phyloP scores from a whole-genome alignment of 2,888 invertebrate genomes.

The Phania funesta region DNA sequence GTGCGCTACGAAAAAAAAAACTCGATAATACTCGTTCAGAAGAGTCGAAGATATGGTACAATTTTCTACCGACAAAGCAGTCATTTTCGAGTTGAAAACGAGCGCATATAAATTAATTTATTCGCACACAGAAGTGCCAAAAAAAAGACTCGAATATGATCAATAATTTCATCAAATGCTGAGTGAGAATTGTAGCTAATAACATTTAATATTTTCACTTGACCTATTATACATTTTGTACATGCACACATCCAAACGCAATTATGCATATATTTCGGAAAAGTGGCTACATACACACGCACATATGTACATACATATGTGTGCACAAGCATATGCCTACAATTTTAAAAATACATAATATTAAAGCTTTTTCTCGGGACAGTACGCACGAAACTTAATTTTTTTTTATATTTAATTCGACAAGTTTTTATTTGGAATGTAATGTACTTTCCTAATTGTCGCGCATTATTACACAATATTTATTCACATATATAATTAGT shows the following conservation, averaged over 20 bases:
- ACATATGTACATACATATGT: constrained; percentile 33
- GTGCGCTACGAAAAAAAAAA: no score
- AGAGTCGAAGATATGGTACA: no score
- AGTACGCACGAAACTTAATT: constrained; percentile 5
- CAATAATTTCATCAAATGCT: background rate
- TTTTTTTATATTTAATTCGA: background rate
- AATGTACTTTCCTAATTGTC: background rate
- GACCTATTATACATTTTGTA: constrained; percentile 36
- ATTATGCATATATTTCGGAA: background rate
- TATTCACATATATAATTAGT: no score
- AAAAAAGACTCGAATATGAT: no score
- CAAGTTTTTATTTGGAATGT: constrained; percentile 32
- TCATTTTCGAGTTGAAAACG: no score
- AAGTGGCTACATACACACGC: background rate
- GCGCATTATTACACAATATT: constrained; percentile 40
- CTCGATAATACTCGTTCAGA: no score
- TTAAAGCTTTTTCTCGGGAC: constrained; percentile 26
- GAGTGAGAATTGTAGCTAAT: constrained; percentile 15
- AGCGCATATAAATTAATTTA: no score
- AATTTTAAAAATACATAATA: constrained; percentile 48
- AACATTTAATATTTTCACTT: constrained; percentile 50
- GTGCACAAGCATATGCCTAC: constrained; percentile 20
- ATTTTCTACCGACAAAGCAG: no score
- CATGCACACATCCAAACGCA: background rate
- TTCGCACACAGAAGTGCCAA: no score